Evolutionary conservation across 2,113 vertebrate species (phyloP).

Genomic region (Blennius ocellaris): DNA sequence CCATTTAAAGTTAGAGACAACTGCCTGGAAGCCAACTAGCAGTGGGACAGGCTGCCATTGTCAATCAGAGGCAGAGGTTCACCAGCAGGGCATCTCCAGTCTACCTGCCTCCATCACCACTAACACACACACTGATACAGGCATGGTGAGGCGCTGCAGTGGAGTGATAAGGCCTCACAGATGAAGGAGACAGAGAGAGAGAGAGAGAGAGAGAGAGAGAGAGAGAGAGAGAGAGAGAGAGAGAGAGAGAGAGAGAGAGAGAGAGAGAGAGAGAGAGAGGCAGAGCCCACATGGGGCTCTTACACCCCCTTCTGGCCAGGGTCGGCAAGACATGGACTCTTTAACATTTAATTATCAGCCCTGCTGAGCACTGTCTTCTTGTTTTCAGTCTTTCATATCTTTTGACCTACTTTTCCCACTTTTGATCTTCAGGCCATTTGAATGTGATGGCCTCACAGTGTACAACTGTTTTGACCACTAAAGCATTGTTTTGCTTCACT

Average conservation of each 20-base stretch:
- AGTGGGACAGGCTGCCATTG: constrained; percentile 71
- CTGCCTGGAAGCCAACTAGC: constrained; percentile 66
- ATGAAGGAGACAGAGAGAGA: constrained; percentile 3
- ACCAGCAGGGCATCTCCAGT: constrained; percentile 63
- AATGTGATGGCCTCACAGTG: too few species aligned
- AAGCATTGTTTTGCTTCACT: too few species aligned
- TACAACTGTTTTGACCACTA: too few species aligned
- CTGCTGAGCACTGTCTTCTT: neutral
- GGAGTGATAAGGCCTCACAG: constrained; percentile 34
- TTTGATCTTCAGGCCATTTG: too few species aligned
- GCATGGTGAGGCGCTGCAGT: constrained; percentile 25
- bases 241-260: constrained; percentile 7
- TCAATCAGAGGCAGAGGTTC: constrained; percentile 81
- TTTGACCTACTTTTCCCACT: neutral
- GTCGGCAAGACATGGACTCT: constrained; percentile 19
- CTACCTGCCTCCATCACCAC: constrained; percentile 70
- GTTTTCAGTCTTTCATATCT: neutral
- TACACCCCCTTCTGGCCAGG: constrained; percentile 77
- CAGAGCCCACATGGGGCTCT: constrained; percentile 58
- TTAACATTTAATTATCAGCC: neutral
- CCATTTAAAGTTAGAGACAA: constrained; percentile 74
- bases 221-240: neutral
- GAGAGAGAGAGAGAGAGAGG: neutral
- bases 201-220: constrained; percentile 7
- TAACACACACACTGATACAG: constrained; percentile 38